Evolutionary conservation across 1,140 invertebrate genomes (phyloP).

Genomic region (Piezodorus guildinii): DNA sequence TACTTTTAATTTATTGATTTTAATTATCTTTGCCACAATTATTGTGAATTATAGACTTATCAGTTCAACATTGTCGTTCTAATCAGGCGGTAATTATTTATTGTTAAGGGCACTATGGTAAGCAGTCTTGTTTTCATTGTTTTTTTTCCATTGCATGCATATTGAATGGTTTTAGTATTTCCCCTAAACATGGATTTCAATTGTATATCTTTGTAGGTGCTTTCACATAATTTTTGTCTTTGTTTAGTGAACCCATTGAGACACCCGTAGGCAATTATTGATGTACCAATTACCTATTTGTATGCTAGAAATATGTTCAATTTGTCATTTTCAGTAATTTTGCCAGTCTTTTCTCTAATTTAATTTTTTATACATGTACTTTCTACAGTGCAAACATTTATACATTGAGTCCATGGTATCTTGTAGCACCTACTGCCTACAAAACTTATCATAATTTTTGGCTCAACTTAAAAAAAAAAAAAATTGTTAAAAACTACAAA

Average conservation of each 20-base stretch:
- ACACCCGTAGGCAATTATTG: not conserved
- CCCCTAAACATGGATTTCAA: conserved; percentile 8
- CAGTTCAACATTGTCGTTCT: conserved; percentile 7
- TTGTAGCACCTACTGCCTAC: conserved; percentile 15
- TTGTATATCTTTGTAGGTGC: conserved; percentile 7
- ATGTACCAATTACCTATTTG: not conserved
- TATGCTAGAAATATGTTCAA: conserved; percentile 11
- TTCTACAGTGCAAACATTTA: not conserved
- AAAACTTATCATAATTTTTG: not conserved
- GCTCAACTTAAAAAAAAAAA: conserved; percentile 13
- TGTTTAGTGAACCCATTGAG: not conserved
- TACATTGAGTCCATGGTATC: conserved; percentile 5
- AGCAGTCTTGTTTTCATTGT: conserved; percentile 7
- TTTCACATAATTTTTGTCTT: conserved; percentile 11
- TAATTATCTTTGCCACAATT: too few species aligned
- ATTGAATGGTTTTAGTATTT: conserved; percentile 6
- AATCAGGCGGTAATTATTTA: conserved; percentile 7
- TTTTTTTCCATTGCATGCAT: conserved; percentile 10
- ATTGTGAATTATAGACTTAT: too few species aligned
- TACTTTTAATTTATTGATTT: too few species aligned
- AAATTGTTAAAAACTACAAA: not conserved
- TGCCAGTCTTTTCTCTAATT: not conserved
- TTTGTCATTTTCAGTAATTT: conserved; percentile 4
- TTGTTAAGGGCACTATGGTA: conserved; percentile 13
- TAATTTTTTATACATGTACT: not conserved